Percentiles rank a stretch among this genome's conserved stretches.
phyloP scores from a whole-genome alignment of 2,113 vertebrate genomes.

The Grantiella picta region DNA sequence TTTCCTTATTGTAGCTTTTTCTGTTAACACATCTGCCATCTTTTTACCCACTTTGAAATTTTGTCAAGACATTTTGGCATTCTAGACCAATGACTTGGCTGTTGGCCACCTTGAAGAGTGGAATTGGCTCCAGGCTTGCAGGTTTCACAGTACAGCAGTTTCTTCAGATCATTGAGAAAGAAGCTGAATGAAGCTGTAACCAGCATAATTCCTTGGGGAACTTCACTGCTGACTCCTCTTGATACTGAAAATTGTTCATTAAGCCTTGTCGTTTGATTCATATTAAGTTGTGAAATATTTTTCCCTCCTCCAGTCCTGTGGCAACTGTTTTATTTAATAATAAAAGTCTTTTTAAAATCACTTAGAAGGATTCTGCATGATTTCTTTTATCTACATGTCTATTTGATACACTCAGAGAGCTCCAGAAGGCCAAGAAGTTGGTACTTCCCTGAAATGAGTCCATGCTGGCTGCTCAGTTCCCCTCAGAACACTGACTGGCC shows the following conservation, averaged over 20 bases:
- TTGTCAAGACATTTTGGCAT: background rate
- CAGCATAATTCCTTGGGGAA: background rate
- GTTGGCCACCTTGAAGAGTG: background rate
- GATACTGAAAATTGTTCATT: background rate
- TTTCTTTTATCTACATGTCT: background rate
- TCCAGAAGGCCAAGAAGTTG: background rate
- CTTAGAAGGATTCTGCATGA: background rate
- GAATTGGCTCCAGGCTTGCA: background rate
- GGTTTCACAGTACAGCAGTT: background rate
- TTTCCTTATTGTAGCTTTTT: background rate
- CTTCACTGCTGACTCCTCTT: background rate
- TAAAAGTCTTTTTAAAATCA: background rate
- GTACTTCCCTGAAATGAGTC: background rate
- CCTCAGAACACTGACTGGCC: rapidly evolving
- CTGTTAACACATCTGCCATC: background rate
- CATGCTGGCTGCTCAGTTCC: background rate
- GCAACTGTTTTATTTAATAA: background rate
- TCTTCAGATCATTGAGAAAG: background rate
- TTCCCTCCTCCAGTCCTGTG: background rate
- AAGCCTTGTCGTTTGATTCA: background rate
- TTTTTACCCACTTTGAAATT: background rate
- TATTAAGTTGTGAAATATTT: background rate
- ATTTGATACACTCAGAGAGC: background rate
- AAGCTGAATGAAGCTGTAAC: background rate
- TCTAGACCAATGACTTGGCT: background rate